These are phyloP conservation scores for Eilema depressum DNA, from an alignment of 2,888 invertebrate species.

Conservation along the genomic window DNA sequence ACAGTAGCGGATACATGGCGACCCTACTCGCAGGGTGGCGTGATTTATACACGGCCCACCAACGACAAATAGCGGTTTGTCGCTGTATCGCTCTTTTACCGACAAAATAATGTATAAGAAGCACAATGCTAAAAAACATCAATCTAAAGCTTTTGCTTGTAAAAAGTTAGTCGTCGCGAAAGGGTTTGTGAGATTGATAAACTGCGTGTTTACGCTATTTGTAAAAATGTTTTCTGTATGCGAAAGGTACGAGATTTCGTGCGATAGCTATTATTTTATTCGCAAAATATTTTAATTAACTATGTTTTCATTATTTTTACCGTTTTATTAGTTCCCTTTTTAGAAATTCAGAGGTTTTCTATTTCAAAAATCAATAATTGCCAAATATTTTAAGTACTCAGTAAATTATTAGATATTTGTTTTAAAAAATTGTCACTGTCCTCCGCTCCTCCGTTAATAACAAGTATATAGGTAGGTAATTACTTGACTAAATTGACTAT, in stretches of 20 bases:
- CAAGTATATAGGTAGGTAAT: too few species aligned
- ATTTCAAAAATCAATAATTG: not conserved
- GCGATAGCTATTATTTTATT: not conserved
- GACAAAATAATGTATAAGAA: conserved; percentile 76
- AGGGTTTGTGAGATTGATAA: conserved; percentile 51
- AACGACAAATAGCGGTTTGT: conserved; percentile 85
- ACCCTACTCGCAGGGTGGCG: conserved; percentile 68
- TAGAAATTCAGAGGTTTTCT: not conserved
- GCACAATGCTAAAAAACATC: conserved; percentile 63
- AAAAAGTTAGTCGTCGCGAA: conserved; percentile 51
- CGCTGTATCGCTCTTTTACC: conserved; percentile 79
- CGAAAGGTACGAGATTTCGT: not conserved
- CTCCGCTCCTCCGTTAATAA: too few species aligned
- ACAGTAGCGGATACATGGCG: conserved; percentile 54
- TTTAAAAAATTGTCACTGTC: too few species aligned
- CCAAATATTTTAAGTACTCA: not conserved
- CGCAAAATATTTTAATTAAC: not conserved
- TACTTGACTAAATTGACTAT: too few species aligned
- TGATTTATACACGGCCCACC: conserved; percentile 79
- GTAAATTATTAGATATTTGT: too few species aligned
- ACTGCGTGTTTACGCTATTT: conserved; percentile 38
- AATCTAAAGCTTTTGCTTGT: conserved; percentile 47
- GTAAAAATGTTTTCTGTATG: conserved; percentile 23
- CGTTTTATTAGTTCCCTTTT: not conserved
- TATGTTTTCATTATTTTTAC: too few species aligned